A percentile compares a stretch with the other conserved stretches of the same genome.
phyloP scores from a whole-genome alignment of 2,113 vertebrate genomes.

The Osmerus mordax region DNA sequence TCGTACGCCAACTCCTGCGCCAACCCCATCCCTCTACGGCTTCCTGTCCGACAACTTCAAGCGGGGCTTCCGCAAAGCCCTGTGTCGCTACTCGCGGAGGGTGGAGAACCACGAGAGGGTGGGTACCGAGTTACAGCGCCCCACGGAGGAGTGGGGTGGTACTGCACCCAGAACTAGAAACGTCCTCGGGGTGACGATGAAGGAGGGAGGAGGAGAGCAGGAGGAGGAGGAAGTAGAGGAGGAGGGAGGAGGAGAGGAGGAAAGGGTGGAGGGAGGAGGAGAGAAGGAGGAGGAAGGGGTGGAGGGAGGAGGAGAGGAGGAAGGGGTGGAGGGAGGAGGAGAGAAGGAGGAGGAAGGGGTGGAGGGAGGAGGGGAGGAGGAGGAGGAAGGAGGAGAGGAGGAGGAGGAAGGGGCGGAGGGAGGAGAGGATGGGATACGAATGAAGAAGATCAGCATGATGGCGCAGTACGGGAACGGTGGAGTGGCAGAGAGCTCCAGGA shows the following conservation, averaged over 20 bases:
- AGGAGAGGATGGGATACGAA: conserved; percentile 36
- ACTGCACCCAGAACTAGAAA: conserved; percentile 33
- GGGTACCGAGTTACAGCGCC: conserved; percentile 41
- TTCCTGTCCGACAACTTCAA: conserved; percentile 96
- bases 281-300: conserved; percentile 36
- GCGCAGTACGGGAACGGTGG: conserved; percentile 65
- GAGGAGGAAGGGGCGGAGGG: conserved; percentile 31
- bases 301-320: conserved; percentile 20
- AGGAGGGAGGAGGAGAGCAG: conserved; percentile 3
- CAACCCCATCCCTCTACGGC: conserved; percentile 91
- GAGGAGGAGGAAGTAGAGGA: conserved; percentile 47
- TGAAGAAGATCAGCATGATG: conserved; percentile 60
- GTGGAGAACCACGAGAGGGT: conserved; percentile 77
- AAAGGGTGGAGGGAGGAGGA: conserved; percentile 16
- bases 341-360: conserved; percentile 9
- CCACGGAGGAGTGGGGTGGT: conserved; percentile 64
- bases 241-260: conserved; percentile 34
- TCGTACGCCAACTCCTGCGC: conserved; percentile 95
- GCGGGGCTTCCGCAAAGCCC: conserved; percentile 84
- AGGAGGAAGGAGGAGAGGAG: conserved; percentile 36
- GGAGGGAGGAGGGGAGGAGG: conserved; percentile 12
- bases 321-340: conserved; percentile 16
- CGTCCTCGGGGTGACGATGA: conserved; percentile 15
- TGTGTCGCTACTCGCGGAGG: conserved; percentile 81
- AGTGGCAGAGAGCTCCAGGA: conserved; percentile 41